These are phyloP conservation scores for Astatoreochromis straeleni DNA, from an alignment of 2,113 vertebrate species.

Conservation along the genomic window DNA sequence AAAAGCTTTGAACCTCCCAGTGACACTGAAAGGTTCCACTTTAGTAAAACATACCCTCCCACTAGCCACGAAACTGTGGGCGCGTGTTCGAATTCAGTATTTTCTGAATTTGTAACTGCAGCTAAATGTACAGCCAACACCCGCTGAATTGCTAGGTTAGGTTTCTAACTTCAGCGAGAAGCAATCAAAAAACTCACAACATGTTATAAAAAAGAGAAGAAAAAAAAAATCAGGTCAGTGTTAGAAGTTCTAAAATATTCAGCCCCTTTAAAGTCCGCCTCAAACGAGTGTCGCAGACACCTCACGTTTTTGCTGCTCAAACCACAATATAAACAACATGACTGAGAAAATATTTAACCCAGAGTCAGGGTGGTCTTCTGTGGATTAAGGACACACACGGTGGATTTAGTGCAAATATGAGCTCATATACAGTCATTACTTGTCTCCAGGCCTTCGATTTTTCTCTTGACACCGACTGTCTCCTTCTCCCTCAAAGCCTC, in stretches of 20 bases:
- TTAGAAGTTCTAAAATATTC: neutral
- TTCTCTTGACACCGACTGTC: conserved; percentile 80
- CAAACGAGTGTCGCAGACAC: neutral
- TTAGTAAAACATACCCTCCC: conserved; percentile 22
- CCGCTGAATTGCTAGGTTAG: conserved; percentile 54
- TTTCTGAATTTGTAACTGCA: conserved; percentile 10
- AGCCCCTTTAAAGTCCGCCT: neutral
- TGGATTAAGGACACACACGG: neutral
- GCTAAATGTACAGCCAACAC: conserved; percentile 46
- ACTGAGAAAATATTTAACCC: neutral
- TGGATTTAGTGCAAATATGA: neutral
- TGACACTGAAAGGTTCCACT: conserved; percentile 9
- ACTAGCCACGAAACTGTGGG: neutral
- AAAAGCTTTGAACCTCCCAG: conserved; percentile 59
- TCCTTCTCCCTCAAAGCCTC: conserved; percentile 86
- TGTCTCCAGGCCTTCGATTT: conserved; percentile 79
- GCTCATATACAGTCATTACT: conserved; percentile 37
- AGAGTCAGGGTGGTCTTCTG: neutral
- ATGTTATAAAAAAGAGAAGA: neutral
- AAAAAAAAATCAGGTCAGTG: neutral
- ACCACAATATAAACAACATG: neutral
- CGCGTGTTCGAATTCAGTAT: neutral
- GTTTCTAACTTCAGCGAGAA: neutral
- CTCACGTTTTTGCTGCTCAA: neutral
- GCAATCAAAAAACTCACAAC: neutral